A percentile compares a stretch with the other conserved stretches of the same genome.
Conservation (phyloP, 2,113 vertebrate species). For the Calyptommatus sinebrachiatus region DNA sequence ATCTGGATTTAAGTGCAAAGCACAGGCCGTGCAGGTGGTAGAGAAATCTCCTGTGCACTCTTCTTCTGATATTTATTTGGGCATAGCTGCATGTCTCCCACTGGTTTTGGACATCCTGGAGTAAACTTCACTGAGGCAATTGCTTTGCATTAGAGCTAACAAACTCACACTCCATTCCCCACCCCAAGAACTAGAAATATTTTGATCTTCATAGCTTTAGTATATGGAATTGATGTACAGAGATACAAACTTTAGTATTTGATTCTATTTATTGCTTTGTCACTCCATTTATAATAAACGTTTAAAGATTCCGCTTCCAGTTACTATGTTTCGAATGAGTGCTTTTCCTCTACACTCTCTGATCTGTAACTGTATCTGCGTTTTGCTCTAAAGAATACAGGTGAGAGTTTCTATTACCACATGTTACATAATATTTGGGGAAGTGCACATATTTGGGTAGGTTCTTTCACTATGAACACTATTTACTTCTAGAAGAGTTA, state of each 20-base stretch:
- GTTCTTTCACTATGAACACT: not conserved
- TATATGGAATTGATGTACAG: not conserved
- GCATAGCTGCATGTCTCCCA: slow-evolving; percentile 40
- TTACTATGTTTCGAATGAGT: slow-evolving; percentile 48
- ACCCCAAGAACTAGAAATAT: slow-evolving; percentile 9
- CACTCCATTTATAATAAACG: slow-evolving; percentile 41
- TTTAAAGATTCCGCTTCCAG: slow-evolving; percentile 41
- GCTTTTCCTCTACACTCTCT: slow-evolving; percentile 20
- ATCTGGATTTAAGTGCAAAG: slow-evolving; percentile 30
- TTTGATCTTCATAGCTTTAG: not conserved
- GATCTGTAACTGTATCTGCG: slow-evolving; percentile 8
- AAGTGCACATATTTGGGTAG: not conserved
- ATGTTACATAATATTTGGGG: slow-evolving; percentile 4
- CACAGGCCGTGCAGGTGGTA: slow-evolving; percentile 32
- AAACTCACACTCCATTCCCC: not conserved
- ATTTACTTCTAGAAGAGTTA: no score
- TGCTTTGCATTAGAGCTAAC: slow-evolving; percentile 20
- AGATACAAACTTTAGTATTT: slow-evolving; percentile 30
- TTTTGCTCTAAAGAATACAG: not conserved
- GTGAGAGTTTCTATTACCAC: slow-evolving; percentile 16
- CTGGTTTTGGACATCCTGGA: slow-evolving; percentile 30
- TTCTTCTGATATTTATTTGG: slow-evolving; percentile 17
- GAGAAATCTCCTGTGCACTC: slow-evolving; percentile 18
- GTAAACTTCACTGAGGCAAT: slow-evolving; percentile 21
- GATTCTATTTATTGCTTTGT: not conserved